A percentile compares a stretch with the other conserved stretches of the same genome.
Conservation (phyloP, 2,113 vertebrate genomes). For the Puntigrus tetrazona region DNA sequence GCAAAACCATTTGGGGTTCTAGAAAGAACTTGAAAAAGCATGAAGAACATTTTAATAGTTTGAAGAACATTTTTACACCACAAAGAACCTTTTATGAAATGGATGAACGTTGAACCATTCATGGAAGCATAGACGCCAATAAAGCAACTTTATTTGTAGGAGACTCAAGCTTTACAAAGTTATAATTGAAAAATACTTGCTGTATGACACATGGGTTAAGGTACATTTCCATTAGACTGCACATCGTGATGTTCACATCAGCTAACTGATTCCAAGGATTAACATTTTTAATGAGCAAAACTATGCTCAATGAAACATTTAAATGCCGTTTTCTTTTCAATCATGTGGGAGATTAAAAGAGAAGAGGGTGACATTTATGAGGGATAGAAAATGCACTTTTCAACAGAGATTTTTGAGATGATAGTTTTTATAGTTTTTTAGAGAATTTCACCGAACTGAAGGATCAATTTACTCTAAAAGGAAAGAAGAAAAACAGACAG, state of each 20-base stretch:
- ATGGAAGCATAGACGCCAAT: not conserved
- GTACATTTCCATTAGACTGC: not conserved
- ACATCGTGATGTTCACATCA: not conserved
- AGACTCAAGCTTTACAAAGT: not conserved
- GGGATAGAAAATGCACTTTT: no score
- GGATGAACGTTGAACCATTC: not conserved
- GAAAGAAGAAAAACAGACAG: not conserved
- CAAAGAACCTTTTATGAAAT: not conserved
- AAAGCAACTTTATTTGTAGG: not conserved
- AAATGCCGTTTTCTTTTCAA: not conserved
- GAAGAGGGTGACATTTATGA: constrained; percentile 14
- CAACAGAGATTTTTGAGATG: no score
- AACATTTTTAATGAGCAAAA: not conserved
- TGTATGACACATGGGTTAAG: not conserved
- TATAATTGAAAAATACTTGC: not conserved
- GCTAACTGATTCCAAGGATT: not conserved
- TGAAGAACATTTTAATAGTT: not conserved
- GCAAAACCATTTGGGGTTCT: not conserved
- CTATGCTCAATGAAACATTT: not conserved
- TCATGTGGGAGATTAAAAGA: constrained; percentile 11
- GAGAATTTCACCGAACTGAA: not conserved
- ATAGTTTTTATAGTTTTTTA: no score
- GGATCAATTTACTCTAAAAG: not conserved
- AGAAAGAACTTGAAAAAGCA: not conserved
- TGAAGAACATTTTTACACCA: not conserved